A percentile compares a stretch with the other conserved stretches of the same genome.
phyloP scores from a whole-genome alignment of 2,888 invertebrate species.

The Microctonus aethiopoides region DNA sequence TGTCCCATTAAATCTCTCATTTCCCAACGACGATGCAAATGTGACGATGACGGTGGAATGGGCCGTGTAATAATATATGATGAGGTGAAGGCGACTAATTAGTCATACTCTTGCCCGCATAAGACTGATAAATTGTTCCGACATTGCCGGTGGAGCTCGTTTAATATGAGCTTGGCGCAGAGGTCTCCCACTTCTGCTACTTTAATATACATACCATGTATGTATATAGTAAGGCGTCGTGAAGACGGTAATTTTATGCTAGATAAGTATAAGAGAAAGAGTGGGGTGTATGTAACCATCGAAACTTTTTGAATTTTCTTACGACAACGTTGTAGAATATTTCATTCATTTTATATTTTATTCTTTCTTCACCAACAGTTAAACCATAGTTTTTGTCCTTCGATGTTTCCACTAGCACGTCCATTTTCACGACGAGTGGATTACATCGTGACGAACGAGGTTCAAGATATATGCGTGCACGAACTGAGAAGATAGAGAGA shows the following conservation, averaged over 20 bases:
- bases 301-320: constrained; percentile 29
- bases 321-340: background rate
- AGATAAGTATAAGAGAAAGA: constrained; percentile 16
- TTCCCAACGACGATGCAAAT: constrained; percentile 3
- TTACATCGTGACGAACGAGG: constrained; percentile 24
- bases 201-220: constrained; percentile 11
- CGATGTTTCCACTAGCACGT: constrained; percentile 7
- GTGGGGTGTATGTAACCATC: constrained; percentile 23
- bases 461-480: background rate
- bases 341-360: background rate
- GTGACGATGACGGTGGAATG: constrained; percentile 26
- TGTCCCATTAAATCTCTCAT: constrained; percentile 6
- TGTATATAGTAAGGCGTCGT: constrained; percentile 8
- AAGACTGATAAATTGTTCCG: constrained; percentile 59
- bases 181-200: constrained; percentile 18
- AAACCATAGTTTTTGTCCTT: too few species aligned
- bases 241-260: constrained; percentile 33
- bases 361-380: background rate
- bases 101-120: constrained; percentile 54
- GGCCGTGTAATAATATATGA: constrained; percentile 48
- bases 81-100: constrained; percentile 57
- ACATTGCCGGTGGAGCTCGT: constrained; percentile 55
- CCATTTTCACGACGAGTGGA: constrained; percentile 27
- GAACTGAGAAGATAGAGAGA: background rate
- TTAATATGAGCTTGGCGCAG: constrained; percentile 52